Evolutionary conservation across 2,113 vertebrate genomes (phyloP).

Genomic region (Ciconia boyciana): DNA sequence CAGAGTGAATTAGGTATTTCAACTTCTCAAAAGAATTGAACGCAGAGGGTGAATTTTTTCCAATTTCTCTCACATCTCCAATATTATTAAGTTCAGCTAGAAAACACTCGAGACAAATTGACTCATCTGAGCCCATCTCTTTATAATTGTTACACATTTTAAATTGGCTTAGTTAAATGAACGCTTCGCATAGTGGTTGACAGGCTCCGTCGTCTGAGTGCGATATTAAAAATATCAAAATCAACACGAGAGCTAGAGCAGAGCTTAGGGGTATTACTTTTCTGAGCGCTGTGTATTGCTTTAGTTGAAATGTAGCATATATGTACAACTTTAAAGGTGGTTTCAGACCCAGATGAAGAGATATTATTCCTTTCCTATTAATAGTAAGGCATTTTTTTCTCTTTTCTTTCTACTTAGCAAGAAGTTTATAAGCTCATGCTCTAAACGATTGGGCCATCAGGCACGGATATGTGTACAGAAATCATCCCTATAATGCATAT

Average conservation of each 20-base stretch:
- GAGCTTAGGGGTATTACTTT: not conserved
- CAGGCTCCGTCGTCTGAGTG: not conserved
- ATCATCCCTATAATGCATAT: not conserved
- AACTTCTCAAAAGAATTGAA: constrained; percentile 55
- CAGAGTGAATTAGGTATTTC: constrained; percentile 65
- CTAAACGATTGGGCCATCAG: not conserved
- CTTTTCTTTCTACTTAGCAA: not conserved
- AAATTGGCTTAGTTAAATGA: constrained; percentile 56
- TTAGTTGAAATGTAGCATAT: not conserved
- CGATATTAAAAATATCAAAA: constrained; percentile 31
- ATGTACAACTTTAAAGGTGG: not conserved
- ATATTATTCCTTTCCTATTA: not conserved
- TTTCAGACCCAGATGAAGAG: constrained; percentile 10
- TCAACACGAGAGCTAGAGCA: not conserved
- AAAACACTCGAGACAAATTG: constrained; percentile 56
- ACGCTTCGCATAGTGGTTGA: not conserved
- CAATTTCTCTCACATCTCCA: constrained; percentile 37
- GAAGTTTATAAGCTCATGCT: not conserved
- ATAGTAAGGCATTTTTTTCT: not conserved
- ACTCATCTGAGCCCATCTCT: constrained; percentile 46
- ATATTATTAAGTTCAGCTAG: constrained; percentile 51
- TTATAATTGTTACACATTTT: constrained; percentile 54
- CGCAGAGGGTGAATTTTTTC: constrained; percentile 49
- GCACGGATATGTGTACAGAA: not conserved
- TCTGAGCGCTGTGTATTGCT: not conserved